Conservation (phyloP, 2,797 vertebrate genomes). For the Neostethus bicornis region DNA sequence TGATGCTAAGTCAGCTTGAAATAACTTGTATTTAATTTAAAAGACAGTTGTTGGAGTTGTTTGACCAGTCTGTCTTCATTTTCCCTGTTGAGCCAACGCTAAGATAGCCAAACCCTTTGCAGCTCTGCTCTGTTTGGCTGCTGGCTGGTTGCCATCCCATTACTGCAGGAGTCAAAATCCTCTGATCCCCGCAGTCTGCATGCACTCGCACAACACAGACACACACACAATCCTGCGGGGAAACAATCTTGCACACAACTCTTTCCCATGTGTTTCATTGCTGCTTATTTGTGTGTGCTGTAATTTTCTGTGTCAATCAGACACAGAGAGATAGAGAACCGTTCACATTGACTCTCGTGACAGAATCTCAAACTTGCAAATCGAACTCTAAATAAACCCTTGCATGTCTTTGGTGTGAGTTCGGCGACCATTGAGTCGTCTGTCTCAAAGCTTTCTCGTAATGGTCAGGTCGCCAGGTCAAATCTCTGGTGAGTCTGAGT, state of each 20-base stretch:
- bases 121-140: conserved; percentile 26
- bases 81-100: conserved; percentile 29
- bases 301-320: conserved; percentile 10
- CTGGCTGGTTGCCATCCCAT: conserved; percentile 56
- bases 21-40: neutral
- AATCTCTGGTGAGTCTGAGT: conserved; percentile 15
- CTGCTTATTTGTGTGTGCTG: conserved; percentile 7
- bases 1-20: neutral
- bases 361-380: conserved; percentile 42
- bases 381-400: conserved; percentile 25
- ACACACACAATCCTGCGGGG: conserved; percentile 3
- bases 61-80: conserved; percentile 18
- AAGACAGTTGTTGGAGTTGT: conserved; percentile 23
- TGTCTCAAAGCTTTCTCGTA: conserved; percentile 12
- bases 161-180: conserved; percentile 60
- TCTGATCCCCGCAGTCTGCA: conserved; percentile 32
- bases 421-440: conserved; percentile 10
- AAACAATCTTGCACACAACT: neutral
- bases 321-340: conserved; percentile 22
- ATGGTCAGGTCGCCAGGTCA: conserved; percentile 29
- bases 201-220: conserved; percentile 4
- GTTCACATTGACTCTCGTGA: conserved; percentile 35
- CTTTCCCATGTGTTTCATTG: conserved; percentile 4
- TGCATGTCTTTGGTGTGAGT: conserved; percentile 2
- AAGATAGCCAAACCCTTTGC: conserved; percentile 28